These are phyloP conservation scores for Xanthorhoe designata DNA, from an alignment of 2,888 invertebrate genomes.

Conservation along the genomic window DNA sequence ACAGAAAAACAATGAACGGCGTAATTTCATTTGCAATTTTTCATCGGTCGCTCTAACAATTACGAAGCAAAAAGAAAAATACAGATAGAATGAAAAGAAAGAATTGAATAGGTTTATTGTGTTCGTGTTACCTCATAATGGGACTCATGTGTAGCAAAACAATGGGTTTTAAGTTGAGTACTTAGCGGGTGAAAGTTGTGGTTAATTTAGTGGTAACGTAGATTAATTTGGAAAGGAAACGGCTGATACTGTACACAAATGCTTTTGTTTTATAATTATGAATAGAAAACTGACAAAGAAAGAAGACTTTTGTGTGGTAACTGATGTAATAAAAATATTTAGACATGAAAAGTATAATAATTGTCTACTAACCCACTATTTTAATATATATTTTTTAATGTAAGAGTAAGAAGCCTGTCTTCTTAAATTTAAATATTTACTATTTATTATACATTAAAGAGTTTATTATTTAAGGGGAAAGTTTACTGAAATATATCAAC, in stretches of 20 bases:
- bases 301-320: background rate
- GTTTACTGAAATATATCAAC: too few species aligned
- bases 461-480: too few species aligned
- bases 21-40: constrained; percentile 69
- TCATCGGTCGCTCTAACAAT: constrained; percentile 65
- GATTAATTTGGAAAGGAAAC: background rate
- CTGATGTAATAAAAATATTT: too few species aligned
- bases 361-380: too few species aligned
- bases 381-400: too few species aligned
- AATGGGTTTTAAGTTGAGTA: constrained; percentile 29
- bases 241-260: background rate
- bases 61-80: constrained; percentile 49
- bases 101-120: constrained; percentile 53
- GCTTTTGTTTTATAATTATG: background rate
- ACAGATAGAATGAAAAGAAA: constrained; percentile 50
- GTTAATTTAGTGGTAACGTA: constrained; percentile 12
- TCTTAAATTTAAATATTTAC: too few species aligned
- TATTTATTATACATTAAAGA: too few species aligned
- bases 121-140: constrained; percentile 50
- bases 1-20: constrained; percentile 63
- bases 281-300: background rate
- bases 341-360: too few species aligned
- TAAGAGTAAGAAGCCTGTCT: too few species aligned
- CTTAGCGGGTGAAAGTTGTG: constrained; percentile 15
- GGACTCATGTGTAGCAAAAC: constrained; percentile 42